These are phyloP conservation scores for Orgyia antiqua DNA, from an alignment of 2,888 invertebrate genomes.

Conservation along the genomic window DNA sequence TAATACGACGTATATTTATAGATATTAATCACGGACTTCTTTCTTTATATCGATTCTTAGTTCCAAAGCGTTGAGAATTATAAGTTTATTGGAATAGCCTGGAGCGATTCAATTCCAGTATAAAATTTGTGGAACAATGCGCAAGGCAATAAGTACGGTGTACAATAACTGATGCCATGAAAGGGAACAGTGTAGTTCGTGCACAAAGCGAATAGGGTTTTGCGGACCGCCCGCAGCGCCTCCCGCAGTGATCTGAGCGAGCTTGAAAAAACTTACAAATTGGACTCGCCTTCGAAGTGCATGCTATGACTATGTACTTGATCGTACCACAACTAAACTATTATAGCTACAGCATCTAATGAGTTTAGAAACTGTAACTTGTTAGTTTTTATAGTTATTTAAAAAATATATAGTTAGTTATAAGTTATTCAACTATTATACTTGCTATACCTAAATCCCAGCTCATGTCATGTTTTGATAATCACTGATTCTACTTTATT, in stretches of 20 bases:
- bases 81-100: slow-evolving; percentile 34
- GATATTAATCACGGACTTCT: too few relatives aligned
- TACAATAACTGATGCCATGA: slow-evolving; percentile 58
- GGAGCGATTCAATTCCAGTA: slow-evolving; percentile 39
- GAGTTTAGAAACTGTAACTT: too few relatives aligned
- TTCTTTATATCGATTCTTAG: too few relatives aligned
- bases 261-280: slow-evolving; percentile 59
- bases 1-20: too few relatives aligned
- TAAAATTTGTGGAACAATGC: slow-evolving; percentile 42
- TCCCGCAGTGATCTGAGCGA: slow-evolving; percentile 46
- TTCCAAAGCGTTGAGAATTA: too few relatives aligned
- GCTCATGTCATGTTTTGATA: too few relatives aligned
- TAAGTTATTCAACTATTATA: too few relatives aligned
- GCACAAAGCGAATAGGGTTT: slow-evolving; percentile 50
- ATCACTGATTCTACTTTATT: too few relatives aligned
- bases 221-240: slow-evolving; percentile 53
- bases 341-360: too few relatives aligned
- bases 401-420: too few relatives aligned
- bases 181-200: slow-evolving; percentile 47
- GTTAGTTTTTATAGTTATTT: too few relatives aligned
- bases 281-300: slow-evolving; percentile 37
- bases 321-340: slow-evolving; percentile 36
- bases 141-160: slow-evolving; percentile 46
- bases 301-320: slow-evolving; percentile 9
- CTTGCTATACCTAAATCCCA: too few relatives aligned